Percentiles rank a stretch among this genome's conserved stretches.
phyloP scores from a whole-genome alignment of 2,888 invertebrate genomes.

The Pristionchus japonicus region DNA sequence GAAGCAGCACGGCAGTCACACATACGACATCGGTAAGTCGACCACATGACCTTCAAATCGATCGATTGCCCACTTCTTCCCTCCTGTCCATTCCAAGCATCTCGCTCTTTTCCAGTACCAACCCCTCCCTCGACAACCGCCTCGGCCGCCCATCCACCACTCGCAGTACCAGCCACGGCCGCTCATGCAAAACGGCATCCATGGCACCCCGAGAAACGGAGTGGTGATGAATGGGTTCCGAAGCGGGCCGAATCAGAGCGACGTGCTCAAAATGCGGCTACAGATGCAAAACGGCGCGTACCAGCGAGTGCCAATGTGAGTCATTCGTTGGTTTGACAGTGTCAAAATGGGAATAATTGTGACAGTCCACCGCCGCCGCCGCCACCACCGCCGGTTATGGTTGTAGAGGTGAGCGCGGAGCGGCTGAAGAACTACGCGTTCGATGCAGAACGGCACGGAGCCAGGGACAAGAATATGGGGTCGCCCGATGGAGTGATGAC shows the following conservation, averaged over 20 bases:
- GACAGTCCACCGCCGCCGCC: too few relatives aligned
- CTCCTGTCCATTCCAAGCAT: background rate
- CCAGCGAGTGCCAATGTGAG: conserved; percentile 7
- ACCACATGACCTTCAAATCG: conserved; percentile 25
- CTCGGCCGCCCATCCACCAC: background rate
- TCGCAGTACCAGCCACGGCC: background rate
- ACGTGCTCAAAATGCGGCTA: background rate
- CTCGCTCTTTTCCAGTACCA: background rate
- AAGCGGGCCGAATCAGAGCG: background rate
- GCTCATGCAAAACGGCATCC: background rate
- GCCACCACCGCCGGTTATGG: too few relatives aligned
- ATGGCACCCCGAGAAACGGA: background rate
- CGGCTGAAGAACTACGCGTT: conserved; percentile 34
- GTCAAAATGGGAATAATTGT: too few relatives aligned
- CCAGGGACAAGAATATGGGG: background rate
- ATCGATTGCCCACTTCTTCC: too few relatives aligned
- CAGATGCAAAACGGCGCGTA: background rate
- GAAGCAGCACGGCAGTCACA: conserved; percentile 11
- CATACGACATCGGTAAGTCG: conserved; percentile 20
- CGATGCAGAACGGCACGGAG: background rate
- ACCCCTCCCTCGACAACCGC: background rate
- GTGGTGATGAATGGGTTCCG: background rate
- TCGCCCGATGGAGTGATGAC: background rate
- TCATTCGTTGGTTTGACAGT: too few relatives aligned
- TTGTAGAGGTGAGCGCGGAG: background rate